Base-by-base conservation (phyloP, 2,113 vertebrate species). In the Syngnathus floridae region DNA sequence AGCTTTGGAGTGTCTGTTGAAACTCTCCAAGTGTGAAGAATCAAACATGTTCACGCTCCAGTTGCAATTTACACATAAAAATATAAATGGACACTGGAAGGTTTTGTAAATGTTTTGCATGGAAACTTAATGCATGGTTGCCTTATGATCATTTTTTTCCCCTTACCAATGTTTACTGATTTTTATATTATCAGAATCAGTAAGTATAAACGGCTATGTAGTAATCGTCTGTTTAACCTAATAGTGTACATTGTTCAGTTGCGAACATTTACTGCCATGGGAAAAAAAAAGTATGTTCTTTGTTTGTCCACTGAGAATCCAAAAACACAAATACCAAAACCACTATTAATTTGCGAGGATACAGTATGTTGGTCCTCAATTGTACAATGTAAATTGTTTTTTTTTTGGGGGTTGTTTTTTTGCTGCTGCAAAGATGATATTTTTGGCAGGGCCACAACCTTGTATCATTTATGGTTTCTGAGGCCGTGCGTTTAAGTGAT, bases 101-200 rank as follows among this genome's bases (percentile, higher is more conserved):
- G 74, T 52, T 62, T 66, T 43, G 64, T 49, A 59, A 70, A 72
- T 71, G 70, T 75, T 75, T 68, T 83, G 89, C 86, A 90, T 90
- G 88, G 74, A 73, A 76, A 65, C 70, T 68, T 78, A 48, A 69
- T 80, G 89, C 88, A 91, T 85, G 88, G 76, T 67, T 70, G 65
- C 64, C 64, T 56, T 12, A 22, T 57, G 68, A 73, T 65, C 66
- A 37, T 48, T 48, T n/a, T 17, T 48, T 6, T 6, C 7, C 62
- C 70, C 66, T 63, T 61, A 69, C 56, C 60, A 58, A 40, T 65
- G 63, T 48, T 65, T 54, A 64, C 56, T 58, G 54, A 37, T 70
- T 22, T 71, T 62, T 69, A 65, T 57, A 66, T 41, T 17, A 66
- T 49, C 26, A 17, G 61, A 62, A 35, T 37, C 8, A 38, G 62